Evolutionary conservation across 2,797 vertebrate genomes (phyloP).

Genomic region (Aselliscus stoliczkanus): DNA sequence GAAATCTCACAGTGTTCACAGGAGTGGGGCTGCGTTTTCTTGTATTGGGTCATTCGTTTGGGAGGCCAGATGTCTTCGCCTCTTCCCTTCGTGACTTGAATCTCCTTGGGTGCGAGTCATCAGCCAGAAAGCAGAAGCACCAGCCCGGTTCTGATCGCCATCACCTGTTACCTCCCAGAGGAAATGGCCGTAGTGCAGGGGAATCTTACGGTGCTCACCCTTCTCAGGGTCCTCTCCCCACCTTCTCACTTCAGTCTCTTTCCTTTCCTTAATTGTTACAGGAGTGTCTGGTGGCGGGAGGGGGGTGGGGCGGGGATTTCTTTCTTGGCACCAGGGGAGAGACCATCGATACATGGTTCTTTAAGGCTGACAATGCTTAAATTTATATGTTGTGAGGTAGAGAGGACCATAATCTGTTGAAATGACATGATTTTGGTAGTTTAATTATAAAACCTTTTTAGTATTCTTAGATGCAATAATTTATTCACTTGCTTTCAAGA

Average conservation of each 20-base stretch:
- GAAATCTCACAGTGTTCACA: neutral
- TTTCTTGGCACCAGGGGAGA: neutral
- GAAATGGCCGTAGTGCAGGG: neutral
- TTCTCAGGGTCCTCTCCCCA: neutral
- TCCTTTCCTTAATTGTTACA: neutral
- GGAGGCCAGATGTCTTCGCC: neutral
- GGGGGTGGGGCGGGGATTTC: too few relatives aligned
- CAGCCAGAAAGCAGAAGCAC: neutral
- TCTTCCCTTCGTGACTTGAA: neutral
- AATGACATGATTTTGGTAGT: neutral
- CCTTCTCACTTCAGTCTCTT: neutral
- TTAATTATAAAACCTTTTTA: neutral
- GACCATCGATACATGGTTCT: neutral
- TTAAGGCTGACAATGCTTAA: neutral
- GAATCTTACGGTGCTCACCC: neutral
- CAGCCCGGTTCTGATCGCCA: rapidly evolving
- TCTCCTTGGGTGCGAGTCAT: neutral
- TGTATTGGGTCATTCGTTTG: neutral
- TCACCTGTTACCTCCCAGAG: too few relatives aligned
- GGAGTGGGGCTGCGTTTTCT: neutral
- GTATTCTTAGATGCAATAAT: neutral
- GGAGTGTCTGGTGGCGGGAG: neutral
- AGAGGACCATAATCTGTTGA: neutral
- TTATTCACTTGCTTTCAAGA: neutral
- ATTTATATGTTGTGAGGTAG: neutral